phyloP scores from a whole-genome alignment of 1,140 invertebrate species.

The Mesaphorura yosii region DNA sequence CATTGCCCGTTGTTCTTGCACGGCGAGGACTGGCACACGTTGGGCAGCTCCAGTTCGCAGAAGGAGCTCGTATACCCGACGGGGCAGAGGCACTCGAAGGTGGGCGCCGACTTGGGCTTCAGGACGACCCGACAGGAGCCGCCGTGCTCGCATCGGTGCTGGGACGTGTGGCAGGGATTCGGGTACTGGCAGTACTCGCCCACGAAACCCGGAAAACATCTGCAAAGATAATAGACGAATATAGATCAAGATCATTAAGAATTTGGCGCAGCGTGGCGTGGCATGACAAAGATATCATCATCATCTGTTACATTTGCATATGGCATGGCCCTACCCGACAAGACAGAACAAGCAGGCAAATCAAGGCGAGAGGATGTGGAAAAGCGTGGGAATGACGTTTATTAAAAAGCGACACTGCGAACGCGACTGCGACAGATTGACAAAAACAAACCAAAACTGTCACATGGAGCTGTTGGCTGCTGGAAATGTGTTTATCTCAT shows the following conservation, averaged over 20 bases:
- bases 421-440: too few species aligned
- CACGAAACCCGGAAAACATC: conserved; percentile 78
- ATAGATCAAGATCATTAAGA: conserved; percentile 1
- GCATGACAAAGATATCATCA: neutral
- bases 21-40: conserved; percentile 77
- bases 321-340: too few species aligned
- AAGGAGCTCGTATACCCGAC: conserved; percentile 81
- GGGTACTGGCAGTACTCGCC: conserved; percentile 87
- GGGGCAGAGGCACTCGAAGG: conserved; percentile 74
- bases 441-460: too few species aligned
- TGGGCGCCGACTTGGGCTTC: conserved; percentile 50
- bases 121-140: conserved; percentile 72
- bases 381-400: too few species aligned
- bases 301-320: too few species aligned
- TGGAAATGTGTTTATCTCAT: too few species aligned
- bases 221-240: conserved; percentile 49
- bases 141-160: conserved; percentile 65
- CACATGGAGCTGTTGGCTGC: too few species aligned
- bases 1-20: conserved; percentile 78
- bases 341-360: too few species aligned
- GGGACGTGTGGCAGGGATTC: conserved; percentile 71
- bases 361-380: too few species aligned
- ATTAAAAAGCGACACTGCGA: too few species aligned
- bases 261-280: neutral
- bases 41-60: conserved; percentile 79